phyloP scores from a whole-genome alignment of 2,888 invertebrate genomes.

The Lasioglossum calceatum region DNA sequence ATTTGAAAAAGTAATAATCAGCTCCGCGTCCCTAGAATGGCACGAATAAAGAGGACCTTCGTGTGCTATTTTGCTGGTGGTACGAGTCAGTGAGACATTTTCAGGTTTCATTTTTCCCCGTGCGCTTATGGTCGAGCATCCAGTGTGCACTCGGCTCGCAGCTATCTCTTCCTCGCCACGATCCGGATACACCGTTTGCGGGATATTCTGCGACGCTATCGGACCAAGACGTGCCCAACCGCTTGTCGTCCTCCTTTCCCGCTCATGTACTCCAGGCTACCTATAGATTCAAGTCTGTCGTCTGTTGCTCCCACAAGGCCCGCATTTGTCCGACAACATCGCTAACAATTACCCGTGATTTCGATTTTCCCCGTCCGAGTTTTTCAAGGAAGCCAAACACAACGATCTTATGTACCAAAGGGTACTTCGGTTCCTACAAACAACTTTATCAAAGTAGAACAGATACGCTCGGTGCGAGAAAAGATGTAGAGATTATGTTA shows the following conservation, averaged over 20 bases:
- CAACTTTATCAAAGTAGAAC: background rate
- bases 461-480: too few species aligned
- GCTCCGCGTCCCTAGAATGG: background rate
- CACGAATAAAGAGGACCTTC: background rate
- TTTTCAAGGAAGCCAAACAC: background rate
- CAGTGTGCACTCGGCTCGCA: conserved; percentile 9
- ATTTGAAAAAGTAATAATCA: background rate
- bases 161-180: conserved; percentile 62
- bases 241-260: conserved; percentile 38
- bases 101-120: background rate
- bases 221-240: conserved; percentile 58
- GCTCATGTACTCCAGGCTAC: conserved; percentile 14
- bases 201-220: conserved; percentile 67
- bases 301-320: background rate
- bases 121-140: background rate
- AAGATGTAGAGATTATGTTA: too few species aligned
- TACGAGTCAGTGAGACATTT: background rate
- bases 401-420: background rate
- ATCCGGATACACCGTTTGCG: conserved; percentile 69
- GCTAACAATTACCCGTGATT: background rate
- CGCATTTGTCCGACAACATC: background rate
- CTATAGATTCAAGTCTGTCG: conserved; percentile 13
- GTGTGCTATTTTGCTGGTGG: background rate
- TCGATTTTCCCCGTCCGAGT: background rate
- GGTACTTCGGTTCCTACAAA: background rate